Evolutionary conservation across 2,113 vertebrate species (phyloP).

Genomic region (Corythoichthys intestinalis): DNA sequence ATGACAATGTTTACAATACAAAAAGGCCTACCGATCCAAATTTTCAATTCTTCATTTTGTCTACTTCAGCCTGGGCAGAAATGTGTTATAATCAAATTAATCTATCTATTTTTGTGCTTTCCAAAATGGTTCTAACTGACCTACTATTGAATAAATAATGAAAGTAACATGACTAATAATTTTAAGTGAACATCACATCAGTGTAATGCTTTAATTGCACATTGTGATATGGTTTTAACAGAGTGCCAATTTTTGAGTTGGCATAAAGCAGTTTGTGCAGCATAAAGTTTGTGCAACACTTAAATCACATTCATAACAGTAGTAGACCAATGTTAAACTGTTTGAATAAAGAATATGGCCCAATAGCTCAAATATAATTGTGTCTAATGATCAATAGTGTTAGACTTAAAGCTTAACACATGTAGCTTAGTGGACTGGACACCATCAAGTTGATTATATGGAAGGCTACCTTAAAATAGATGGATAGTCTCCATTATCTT

Average conservation of each 20-base stretch:
- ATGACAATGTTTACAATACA: not conserved
- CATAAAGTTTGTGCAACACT: not conserved
- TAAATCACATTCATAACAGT: not conserved
- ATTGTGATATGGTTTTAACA: not conserved
- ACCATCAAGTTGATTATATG: not conserved
- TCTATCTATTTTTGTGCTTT: not conserved
- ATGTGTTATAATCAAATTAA: constrained; percentile 9
- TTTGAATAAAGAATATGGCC: not conserved
- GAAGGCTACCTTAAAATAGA: not conserved
- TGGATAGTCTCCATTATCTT: constrained; percentile 10
- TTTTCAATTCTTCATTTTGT: not conserved
- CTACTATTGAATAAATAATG: not conserved
- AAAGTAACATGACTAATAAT: not conserved
- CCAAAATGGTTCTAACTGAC: not conserved
- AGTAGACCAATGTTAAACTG: not conserved
- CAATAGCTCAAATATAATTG: not conserved
- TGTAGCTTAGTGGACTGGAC: not conserved
- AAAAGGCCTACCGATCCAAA: not conserved
- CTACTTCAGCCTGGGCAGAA: not conserved
- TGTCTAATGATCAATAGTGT: not conserved
- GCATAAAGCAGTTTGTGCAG: no score
- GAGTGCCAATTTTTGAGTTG: not conserved
- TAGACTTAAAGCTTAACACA: not conserved
- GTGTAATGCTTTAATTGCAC: not conserved
- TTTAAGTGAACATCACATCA: not conserved